A percentile compares a stretch with the other conserved stretches of the same genome.
These are phyloP conservation scores for Nomada fucata DNA, from an alignment of 2,888 invertebrate species.

Conservation along the genomic window DNA sequence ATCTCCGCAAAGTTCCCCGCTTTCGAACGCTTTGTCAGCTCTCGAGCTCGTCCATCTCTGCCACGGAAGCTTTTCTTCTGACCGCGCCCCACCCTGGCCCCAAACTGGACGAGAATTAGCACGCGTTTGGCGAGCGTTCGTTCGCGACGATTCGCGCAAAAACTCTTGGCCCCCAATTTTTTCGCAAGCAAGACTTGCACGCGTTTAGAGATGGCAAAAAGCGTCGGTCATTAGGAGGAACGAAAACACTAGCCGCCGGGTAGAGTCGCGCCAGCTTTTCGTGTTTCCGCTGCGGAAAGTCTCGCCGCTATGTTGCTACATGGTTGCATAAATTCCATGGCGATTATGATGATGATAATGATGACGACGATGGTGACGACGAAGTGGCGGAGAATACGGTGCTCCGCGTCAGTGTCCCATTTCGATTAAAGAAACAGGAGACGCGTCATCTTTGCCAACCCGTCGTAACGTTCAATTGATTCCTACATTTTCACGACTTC, in stretches of 20 bases:
- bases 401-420: too few relatives aligned
- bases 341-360: too few relatives aligned
- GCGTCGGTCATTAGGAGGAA: constrained; percentile 40
- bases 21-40: constrained; percentile 7
- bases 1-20: constrained; percentile 8
- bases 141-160: constrained; percentile 34
- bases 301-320: neutral
- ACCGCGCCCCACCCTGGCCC: neutral
- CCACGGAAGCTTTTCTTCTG: neutral
- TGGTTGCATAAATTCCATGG: too few relatives aligned
- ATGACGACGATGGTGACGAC: neutral
- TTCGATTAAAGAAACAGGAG: too few relatives aligned
- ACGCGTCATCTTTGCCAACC: too few relatives aligned
- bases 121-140: constrained; percentile 38
- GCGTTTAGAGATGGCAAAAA: constrained; percentile 30
- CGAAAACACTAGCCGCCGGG: constrained; percentile 22
- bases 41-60: neutral
- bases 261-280: constrained; percentile 16
- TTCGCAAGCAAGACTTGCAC: constrained; percentile 5
- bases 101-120: constrained; percentile 40
- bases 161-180: constrained; percentile 27
- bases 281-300: neutral
- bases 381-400: neutral
- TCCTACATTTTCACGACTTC: too few relatives aligned
- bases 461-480: too few relatives aligned